Conservation (phyloP, 2,113 vertebrate species). For the Numenius arquata region DNA sequence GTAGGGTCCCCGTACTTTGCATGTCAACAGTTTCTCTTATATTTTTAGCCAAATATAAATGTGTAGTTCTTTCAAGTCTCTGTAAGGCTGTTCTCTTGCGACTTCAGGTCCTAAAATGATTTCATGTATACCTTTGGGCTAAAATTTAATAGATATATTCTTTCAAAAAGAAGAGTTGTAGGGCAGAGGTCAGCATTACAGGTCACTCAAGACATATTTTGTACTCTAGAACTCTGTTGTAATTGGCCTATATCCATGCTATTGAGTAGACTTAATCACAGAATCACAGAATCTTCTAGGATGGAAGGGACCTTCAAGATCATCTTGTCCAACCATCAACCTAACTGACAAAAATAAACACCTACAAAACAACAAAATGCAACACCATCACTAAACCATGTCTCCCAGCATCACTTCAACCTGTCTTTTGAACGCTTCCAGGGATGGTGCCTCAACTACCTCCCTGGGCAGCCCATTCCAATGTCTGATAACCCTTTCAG, state of each 20-base stretch:
- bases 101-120: background rate
- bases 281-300: too few relatives aligned
- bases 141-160: background rate
- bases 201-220: background rate
- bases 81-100: background rate
- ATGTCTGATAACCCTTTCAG: too few relatives aligned
- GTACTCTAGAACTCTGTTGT: background rate
- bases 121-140: background rate
- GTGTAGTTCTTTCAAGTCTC: background rate
- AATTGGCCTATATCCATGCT: background rate
- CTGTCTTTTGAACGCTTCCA: too few relatives aligned
- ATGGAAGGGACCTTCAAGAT: too few relatives aligned
- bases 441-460: too few relatives aligned
- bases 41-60: background rate
- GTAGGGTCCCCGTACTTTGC: background rate
- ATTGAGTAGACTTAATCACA: background rate
- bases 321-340: too few relatives aligned
- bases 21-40: background rate
- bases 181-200: background rate
- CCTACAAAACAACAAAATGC: too few relatives aligned
- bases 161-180: background rate
- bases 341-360: too few relatives aligned
- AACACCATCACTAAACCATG: too few relatives aligned
- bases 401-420: too few relatives aligned
- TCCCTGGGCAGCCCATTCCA: too few relatives aligned